These are phyloP conservation scores for Crioceris asparagi DNA, from an alignment of 2,888 invertebrate genomes.

Conservation along the genomic window DNA sequence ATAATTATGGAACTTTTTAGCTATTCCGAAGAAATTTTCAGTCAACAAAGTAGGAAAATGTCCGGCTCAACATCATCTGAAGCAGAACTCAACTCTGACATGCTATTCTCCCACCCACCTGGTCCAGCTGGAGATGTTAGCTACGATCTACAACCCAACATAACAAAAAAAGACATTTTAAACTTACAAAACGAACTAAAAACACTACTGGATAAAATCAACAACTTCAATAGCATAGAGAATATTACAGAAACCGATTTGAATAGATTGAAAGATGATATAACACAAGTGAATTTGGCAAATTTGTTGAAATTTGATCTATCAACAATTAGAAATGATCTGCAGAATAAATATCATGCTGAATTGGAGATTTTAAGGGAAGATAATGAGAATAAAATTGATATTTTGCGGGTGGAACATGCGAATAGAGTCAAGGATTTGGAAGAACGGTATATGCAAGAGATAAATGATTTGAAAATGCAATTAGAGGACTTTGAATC, in stretches of 20 bases:
- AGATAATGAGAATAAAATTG: slow-evolving; percentile 35
- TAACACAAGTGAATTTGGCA: slow-evolving; percentile 25
- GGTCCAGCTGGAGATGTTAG: slow-evolving; percentile 29
- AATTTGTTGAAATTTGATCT: slow-evolving; percentile 28
- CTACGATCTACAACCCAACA: slow-evolving; percentile 11
- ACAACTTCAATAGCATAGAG: slow-evolving; percentile 26
- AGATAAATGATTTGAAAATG: slow-evolving; percentile 35
- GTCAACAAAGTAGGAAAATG: slow-evolving; percentile 52
- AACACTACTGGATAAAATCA: slow-evolving; percentile 23
- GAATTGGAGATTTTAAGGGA: slow-evolving; percentile 31
- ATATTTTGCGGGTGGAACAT: slow-evolving; percentile 39
- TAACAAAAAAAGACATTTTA: slow-evolving; percentile 28
- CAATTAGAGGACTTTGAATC: slow-evolving; percentile 30
- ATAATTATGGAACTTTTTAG: too few relatives aligned
- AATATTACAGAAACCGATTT: slow-evolving; percentile 26
- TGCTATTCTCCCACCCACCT: slow-evolving; percentile 22
- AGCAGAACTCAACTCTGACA: slow-evolving; percentile 39
- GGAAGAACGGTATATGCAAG: slow-evolving; percentile 41
- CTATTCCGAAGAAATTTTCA: slow-evolving; percentile 57
- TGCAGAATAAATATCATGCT: slow-evolving; percentile 39
- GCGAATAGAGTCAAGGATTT: slow-evolving; percentile 37
- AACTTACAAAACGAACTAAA: slow-evolving; percentile 27
- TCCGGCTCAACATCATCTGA: slow-evolving; percentile 38
- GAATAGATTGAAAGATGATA: slow-evolving; percentile 21
- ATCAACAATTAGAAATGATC: slow-evolving; percentile 22